phyloP scores from a whole-genome alignment of 1,140 invertebrate species.

The Magallana ariakensis region DNA sequence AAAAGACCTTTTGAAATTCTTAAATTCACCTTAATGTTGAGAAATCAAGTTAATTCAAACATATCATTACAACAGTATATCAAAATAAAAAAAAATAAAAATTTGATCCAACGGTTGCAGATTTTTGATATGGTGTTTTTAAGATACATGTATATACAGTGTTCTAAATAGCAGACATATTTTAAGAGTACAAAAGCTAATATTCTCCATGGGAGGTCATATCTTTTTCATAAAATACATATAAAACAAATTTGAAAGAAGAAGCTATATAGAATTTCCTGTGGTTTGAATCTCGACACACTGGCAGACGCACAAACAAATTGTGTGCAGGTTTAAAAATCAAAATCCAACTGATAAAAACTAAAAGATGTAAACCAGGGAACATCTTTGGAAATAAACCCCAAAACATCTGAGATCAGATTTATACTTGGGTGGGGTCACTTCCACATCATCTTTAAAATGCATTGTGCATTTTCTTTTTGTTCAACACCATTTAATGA shows the following conservation, averaged over 20 bases:
- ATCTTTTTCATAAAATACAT: too few relatives aligned
- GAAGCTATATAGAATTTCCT: too few relatives aligned
- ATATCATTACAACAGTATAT: conserved; percentile 1
- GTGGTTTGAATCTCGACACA: too few relatives aligned
- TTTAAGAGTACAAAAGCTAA: neutral
- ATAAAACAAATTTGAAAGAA: too few relatives aligned
- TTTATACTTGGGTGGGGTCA: neutral
- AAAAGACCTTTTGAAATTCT: conserved; percentile 32
- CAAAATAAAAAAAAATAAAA: neutral
- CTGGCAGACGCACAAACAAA: neutral
- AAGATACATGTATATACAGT: neutral
- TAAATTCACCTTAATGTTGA: neutral
- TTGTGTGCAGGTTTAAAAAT: neutral
- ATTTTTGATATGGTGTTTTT: neutral
- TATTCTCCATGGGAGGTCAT: neutral
- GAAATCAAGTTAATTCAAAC: neutral
- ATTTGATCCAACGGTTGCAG: neutral
- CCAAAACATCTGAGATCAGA: neutral
- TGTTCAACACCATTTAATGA: neutral
- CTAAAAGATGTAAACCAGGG: neutral
- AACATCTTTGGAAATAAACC: neutral
- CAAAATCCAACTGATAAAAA: neutral
- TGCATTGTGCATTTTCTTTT: neutral
- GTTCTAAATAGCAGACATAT: neutral
- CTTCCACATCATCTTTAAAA: neutral